Conservation (phyloP, 35 echinoderm and acorn worm species). For the Acanthaster planci region DNA sequence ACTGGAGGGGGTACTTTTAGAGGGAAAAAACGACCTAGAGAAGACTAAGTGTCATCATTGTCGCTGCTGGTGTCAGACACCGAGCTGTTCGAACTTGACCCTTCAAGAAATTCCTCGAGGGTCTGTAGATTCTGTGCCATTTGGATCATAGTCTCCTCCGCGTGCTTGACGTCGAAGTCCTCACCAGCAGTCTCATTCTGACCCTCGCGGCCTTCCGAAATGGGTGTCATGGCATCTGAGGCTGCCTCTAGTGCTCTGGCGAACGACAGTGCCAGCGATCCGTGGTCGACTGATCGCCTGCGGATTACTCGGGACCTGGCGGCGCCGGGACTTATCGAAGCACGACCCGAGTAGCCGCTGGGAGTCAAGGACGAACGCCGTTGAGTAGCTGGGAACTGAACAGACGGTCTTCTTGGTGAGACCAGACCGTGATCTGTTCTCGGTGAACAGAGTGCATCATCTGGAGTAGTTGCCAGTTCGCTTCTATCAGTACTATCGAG, state of each 20-base stretch:
- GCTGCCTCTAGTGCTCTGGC: conserved; percentile 27
- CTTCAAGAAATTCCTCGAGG: conserved; percentile 43
- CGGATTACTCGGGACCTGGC: conserved; percentile 10
- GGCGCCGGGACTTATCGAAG: not conserved
- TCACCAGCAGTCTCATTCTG: not conserved
- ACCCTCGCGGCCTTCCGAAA: conserved; percentile 10
- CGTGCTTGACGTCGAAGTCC: conserved; percentile 55
- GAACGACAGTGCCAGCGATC: conserved; percentile 35
- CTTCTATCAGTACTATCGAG: not conserved
- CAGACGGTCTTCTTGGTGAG: not conserved
- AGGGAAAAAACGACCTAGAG: no score
- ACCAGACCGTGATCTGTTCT: not conserved
- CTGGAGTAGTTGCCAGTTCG: not conserved
- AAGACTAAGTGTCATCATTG: not conserved
- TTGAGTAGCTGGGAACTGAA: not conserved
- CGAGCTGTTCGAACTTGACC: not conserved
- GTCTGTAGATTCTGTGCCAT: conserved; percentile 62
- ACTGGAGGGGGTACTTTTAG: no score
- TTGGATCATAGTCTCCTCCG: conserved; percentile 64
- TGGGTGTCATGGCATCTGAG: conserved; percentile 22
- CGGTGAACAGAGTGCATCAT: not conserved
- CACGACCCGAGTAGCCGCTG: not conserved
- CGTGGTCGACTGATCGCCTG: conserved; percentile 44
- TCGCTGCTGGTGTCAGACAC: not conserved
- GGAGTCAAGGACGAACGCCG: conserved; percentile 11